Evolutionary conservation across 35 echinoderm and acorn worm species (phyloP).

Genomic region (Patiria miniata): DNA sequence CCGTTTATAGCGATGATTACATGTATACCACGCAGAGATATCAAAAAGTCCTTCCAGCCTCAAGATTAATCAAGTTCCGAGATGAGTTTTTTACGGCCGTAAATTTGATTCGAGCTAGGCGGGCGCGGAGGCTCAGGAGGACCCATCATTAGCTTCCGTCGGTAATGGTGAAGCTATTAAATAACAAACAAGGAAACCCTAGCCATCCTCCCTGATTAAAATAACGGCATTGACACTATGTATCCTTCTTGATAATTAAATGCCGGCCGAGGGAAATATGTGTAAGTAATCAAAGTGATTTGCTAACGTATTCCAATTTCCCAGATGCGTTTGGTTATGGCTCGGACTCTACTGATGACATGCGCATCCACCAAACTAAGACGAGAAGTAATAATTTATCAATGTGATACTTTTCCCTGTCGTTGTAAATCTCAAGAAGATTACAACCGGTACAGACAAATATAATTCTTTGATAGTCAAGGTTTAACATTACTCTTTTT

Average conservation of each 20-base stretch:
- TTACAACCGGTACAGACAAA: too few relatives aligned
- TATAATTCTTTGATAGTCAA: too few relatives aligned
- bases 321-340: too few relatives aligned
- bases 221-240: background rate
- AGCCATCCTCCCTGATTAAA: background rate
- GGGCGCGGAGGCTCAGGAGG: background rate
- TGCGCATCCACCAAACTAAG: too few relatives aligned
- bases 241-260: conserved; percentile 17
- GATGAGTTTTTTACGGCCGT: background rate
- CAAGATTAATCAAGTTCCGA: conserved; percentile 20
- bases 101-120: background rate
- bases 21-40: background rate
- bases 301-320: too few relatives aligned
- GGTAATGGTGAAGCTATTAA: conserved; percentile 14
- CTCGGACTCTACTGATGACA: too few relatives aligned
- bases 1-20: background rate
- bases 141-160: too few relatives aligned
- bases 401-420: too few relatives aligned
- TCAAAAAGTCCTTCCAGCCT: background rate
- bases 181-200: conserved; percentile 4
- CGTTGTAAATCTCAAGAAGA: too few relatives aligned
- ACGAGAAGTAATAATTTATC: too few relatives aligned
- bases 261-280: background rate
- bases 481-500: background rate
- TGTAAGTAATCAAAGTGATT: conserved; percentile 5